Evolutionary conservation across 1,140 invertebrate species (phyloP), one percentile per base, ranked within the genome.

Genomic region (Meloidogyne chitwoodi): DNA sequence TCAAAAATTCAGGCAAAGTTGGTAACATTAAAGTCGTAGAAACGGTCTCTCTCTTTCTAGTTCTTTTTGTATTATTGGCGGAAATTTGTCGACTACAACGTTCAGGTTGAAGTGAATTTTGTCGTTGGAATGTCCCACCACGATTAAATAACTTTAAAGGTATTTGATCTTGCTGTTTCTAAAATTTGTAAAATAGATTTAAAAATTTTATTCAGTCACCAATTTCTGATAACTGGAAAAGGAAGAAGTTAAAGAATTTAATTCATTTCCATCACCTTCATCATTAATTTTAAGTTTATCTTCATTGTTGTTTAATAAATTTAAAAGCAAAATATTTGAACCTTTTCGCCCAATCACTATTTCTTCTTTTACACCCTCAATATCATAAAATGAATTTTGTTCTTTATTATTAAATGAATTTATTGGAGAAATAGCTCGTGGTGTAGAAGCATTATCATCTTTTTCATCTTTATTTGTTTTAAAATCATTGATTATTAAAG

Each of bases 1-100:
- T 78, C 68, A 84, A 65, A 76, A 86, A 86, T 73, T 86, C 85
- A 16, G 85, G 85, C 34, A 81, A 66, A 6, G 85, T 81, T 29
- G 81, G 74, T 72, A 84, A 65, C 77, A 74, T 38, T 29, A 62
- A 67, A 22, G 14, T 24, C 22, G 26, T 71, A 65, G 65, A 24
- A 19, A 48, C 22, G 10, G 38, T 63, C 27, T 19, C n/a, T 14
- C 38, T 16, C 5, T 12, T 27, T 12, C 11, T 31, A 34, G 6
- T 19, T n/a, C 19, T 26, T 27, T 26, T 27, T 61, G 19, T 14
- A 70, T 24, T 5, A n/a, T 62, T 62, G 27, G 4, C 12, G 63
- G 26, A 24, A 48, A 38, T 19, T 12, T 6, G 16, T 22, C 16
- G 38, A 64, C 71, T 73, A 22, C 71, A 73, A 19, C 71, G 24